Evolutionary conservation across 2,113 vertebrate genomes (phyloP).

Genomic region (Notarius lentiginosus): DNA sequence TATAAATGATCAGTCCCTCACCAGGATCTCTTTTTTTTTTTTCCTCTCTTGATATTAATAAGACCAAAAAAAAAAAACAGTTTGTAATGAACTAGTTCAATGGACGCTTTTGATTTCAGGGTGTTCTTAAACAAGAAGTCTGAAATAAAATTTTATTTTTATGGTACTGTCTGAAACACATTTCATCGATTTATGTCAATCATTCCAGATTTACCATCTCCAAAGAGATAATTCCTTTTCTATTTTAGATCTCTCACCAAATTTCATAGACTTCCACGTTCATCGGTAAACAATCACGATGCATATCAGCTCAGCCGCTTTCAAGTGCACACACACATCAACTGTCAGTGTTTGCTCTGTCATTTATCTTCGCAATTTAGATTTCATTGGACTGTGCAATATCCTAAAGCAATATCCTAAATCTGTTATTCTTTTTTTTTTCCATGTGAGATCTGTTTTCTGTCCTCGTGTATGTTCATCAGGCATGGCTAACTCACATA

Average conservation of each 20-base stretch:
- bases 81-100: not conserved
- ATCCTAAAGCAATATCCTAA: conserved; percentile 27
- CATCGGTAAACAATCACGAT: no score
- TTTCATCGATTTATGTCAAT: not conserved
- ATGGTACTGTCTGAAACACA: not conserved
- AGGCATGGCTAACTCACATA: conserved; percentile 69
- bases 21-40: not conserved
- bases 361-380: not conserved
- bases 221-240: not conserved
- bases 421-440: conserved; percentile 10
- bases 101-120: not conserved
- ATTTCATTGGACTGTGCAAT: not conserved
- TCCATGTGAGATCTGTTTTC: conserved; percentile 18
- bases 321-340: not conserved
- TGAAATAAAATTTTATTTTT: no score
- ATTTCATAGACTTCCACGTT: not conserved
- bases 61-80: not conserved
- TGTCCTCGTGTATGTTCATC: conserved; percentile 65
- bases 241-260: not conserved
- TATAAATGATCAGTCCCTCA: not conserved
- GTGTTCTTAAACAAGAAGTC: no score
- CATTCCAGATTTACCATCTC: not conserved
- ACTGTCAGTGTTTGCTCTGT: not conserved
- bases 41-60: not conserved
- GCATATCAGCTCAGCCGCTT: no score